phyloP scores from a whole-genome alignment of 2,888 invertebrate genomes.

The Platycnemis pennipes region DNA sequence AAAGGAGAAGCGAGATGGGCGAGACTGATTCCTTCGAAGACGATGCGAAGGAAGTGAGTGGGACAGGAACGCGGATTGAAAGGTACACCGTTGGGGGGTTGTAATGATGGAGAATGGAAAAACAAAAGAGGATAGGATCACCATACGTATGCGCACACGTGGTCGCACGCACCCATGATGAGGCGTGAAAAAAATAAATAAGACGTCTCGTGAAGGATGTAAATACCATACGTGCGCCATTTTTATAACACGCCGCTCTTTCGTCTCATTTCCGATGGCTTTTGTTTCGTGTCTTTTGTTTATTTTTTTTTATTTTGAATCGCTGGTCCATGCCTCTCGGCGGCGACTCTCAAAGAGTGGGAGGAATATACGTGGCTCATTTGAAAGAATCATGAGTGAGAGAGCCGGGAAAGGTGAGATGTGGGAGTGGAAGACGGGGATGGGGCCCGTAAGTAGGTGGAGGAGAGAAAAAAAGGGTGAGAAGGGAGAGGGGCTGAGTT shows the following conservation, averaged over 20 bases:
- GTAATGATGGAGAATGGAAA: background rate
- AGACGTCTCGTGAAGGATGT: constrained; percentile 52
- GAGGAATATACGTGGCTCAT: constrained; percentile 47
- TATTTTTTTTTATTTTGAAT: background rate
- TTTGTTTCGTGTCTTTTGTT: constrained; percentile 12
- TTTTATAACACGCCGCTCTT: background rate
- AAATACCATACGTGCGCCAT: constrained; percentile 59
- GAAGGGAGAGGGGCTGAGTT: background rate
- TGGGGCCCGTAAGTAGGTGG: background rate
- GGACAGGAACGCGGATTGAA: background rate
- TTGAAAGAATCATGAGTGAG: background rate
- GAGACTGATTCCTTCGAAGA: background rate
- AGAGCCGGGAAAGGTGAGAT: background rate
- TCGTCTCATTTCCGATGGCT: background rate
- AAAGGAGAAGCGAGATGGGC: background rate
- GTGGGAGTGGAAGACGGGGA: background rate
- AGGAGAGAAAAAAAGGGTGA: background rate
- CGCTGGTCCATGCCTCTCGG: background rate
- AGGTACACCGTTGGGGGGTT: background rate
- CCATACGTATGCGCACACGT: background rate
- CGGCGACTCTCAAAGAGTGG: constrained; percentile 7
- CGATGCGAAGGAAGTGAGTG: background rate
- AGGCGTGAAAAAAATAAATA: constrained; percentile 55
- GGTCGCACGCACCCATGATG: background rate
- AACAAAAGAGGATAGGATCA: background rate